Evolutionary conservation across 2,888 invertebrate species (phyloP), one percentile per base, ranked within the genome.

Genomic region (Drosophila hamatofila): DNA sequence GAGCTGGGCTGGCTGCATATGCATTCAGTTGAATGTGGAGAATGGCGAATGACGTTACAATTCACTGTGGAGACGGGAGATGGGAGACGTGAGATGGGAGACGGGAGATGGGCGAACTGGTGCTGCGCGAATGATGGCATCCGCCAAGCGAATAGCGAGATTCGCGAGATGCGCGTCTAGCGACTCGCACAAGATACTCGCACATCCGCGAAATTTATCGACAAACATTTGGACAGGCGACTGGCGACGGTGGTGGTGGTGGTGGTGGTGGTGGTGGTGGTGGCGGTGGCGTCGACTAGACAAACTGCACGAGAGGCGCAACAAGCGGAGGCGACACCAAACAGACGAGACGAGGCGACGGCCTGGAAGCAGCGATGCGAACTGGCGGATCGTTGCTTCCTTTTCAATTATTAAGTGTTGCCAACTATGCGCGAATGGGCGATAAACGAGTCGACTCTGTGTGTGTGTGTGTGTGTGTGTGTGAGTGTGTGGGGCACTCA

Each of bases 321-420:
- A 51, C 46, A 39, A 35, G 33, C 46, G 41, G 48, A 18, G 48
- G 48, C 48, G 48, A 48, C 48, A 48, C 48, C 27, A 27, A 21
- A 11, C 6, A n/a, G 48, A 48, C 48, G 48, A 49, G 46, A 46
- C 46, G 48, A 27, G n/a, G 48, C n/a, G 41, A 33, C 48, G 73
- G 61, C 61, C 58, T 71, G 72, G 44, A 73, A 63, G 75, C 75
- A 74, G 54, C 79, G 62, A 74, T 69, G 76, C 77, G 63, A 74
- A 69, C 77, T 64, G 79, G 61, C 62, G 72, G 89, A 90, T 90
- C 91, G 85, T 83, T 88, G 89, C 84, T 90, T 90, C 91, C 91
- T 91, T 90, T 91, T 91, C 90, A 91, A 91, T 90, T 90, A 91
- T 90, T 90, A 91, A 91, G 90, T 90, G 89, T 88, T 81, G 85